Evolutionary conservation across 2,888 invertebrate species (phyloP).

Genomic region (Apotomis turbidana): DNA sequence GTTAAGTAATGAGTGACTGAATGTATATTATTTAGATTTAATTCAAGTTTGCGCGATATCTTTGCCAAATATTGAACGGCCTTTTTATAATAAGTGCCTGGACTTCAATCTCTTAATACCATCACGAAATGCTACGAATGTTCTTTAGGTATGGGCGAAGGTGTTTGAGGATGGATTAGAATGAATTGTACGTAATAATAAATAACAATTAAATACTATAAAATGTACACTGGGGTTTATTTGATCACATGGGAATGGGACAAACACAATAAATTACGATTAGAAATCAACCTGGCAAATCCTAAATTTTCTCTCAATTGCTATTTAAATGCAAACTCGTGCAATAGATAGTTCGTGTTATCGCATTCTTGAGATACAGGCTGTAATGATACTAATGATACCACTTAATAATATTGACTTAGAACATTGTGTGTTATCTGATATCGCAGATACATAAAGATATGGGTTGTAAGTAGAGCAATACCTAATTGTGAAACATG

Average conservation of each 20-base stretch:
- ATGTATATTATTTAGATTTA: too few species aligned
- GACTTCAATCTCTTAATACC: too few species aligned
- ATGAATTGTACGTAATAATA: too few species aligned
- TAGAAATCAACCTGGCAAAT: slow-evolving; percentile 28
- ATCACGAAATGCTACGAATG: too few species aligned
- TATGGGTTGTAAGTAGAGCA: slow-evolving; percentile 32
- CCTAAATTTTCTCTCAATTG: slow-evolving; percentile 33
- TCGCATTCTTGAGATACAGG: slow-evolving; percentile 38
- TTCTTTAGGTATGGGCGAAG: too few species aligned
- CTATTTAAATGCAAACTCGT: slow-evolving; percentile 30
- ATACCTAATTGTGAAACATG: slow-evolving; percentile 13
- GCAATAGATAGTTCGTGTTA: slow-evolving; percentile 19
- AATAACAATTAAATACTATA: too few species aligned
- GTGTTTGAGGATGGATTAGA: too few species aligned
- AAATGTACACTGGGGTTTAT: background rate
- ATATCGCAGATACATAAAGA: slow-evolving; percentile 27
- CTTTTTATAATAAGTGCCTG: too few species aligned
- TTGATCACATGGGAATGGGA: background rate
- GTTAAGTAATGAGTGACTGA: too few species aligned
- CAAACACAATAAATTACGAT: slow-evolving; percentile 14
- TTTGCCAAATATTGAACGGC: too few species aligned
- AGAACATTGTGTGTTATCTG: slow-evolving; percentile 33
- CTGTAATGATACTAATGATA: slow-evolving; percentile 22
- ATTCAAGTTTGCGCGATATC: too few species aligned
- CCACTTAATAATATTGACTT: slow-evolving; percentile 39